These are phyloP conservation scores for Mus musculus DNA, from an alignment of 2,113 vertebrate species.

Conservation along the genomic window GRCm39 chr8:49691001-49691500, in stretches of 20 bases:
- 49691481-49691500: conserved; percentile 55
- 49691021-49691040: neutral
- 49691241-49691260: neutral
- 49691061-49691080: neutral
- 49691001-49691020: neutral
- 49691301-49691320: conserved; percentile 11
- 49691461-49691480: conserved; percentile 73
- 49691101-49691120: neutral
- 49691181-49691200: neutral
- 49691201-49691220: neutral
- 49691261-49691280: neutral
- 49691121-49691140: neutral
- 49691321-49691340: neutral
- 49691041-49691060: conserved; percentile 18
- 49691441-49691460: conserved; percentile 17
- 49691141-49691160: neutral
- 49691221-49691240: conserved; percentile 21
- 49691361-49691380: conserved; percentile 62
- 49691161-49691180: neutral
- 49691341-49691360: neutral
- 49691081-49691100: neutral
- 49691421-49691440: too few relatives aligned
- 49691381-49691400: conserved; percentile 55
- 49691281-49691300: conserved; percentile 34
- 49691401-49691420: conserved; percentile 40